phyloP scores from a whole-genome alignment of 2,113 vertebrate species.

The Atherinomorus stipes region DNA sequence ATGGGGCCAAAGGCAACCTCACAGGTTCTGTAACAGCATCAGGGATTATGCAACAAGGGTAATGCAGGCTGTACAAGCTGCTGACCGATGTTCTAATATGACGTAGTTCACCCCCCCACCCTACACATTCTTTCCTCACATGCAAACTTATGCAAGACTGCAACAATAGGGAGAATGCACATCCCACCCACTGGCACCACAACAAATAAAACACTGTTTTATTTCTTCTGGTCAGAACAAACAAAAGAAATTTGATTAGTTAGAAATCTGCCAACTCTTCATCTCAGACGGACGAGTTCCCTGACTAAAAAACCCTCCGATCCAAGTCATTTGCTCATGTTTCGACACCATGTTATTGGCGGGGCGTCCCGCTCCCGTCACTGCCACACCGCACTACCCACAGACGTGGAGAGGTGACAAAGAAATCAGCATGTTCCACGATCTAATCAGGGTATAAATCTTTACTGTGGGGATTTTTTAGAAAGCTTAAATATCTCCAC shows the following conservation, averaged over 20 bases:
- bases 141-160: not conserved
- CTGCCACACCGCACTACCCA: too few species aligned
- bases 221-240: not conserved
- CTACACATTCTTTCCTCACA: slow-evolving; percentile 4
- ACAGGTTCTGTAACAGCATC: slow-evolving; percentile 17
- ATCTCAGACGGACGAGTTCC: not conserved
- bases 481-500: too few species aligned
- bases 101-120: not conserved
- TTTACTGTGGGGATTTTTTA: too few species aligned
- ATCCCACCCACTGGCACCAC: not conserved
- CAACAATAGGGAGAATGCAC: not conserved
- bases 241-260: not conserved
- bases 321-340: too few species aligned
- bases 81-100: slow-evolving; percentile 26
- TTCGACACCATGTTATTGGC: too few species aligned
- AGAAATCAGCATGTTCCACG: too few species aligned
- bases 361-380: too few species aligned
- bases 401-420: too few species aligned
- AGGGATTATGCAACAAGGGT: slow-evolving; percentile 34
- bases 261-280: too few species aligned
- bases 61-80: slow-evolving; percentile 9
- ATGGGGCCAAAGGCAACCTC: not conserved
- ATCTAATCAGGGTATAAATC: too few species aligned
- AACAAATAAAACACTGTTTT: too few species aligned
- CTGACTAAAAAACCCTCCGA: not conserved